A percentile compares a stretch with the other conserved stretches of the same genome.
Evolutionary conservation across 2,888 invertebrate species (phyloP).

Genomic region (Pycnomerus fuliginosus): DNA sequence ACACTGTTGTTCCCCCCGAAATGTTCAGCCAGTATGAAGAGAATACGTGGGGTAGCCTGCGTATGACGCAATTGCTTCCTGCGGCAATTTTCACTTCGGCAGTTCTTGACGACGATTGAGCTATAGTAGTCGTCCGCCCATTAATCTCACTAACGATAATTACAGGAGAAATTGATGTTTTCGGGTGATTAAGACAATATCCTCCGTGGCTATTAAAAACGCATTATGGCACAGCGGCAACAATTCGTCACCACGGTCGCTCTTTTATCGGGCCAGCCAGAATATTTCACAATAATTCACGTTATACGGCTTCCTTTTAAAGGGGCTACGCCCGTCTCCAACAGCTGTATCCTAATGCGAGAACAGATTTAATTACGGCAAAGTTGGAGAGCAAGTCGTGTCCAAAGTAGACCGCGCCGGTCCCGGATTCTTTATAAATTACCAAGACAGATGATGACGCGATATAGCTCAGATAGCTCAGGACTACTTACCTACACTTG

Average conservation of each 20-base stretch:
- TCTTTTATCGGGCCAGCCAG: too few species aligned
- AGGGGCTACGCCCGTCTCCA: constrained; percentile 12
- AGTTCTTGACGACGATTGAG: too few species aligned
- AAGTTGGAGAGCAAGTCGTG: constrained; percentile 10
- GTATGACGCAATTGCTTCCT: constrained; percentile 17
- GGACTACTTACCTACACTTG: too few species aligned
- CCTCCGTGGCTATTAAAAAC: too few species aligned
- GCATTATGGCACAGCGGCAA: too few species aligned
- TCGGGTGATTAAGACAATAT: too few species aligned
- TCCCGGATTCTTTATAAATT: constrained; percentile 21
- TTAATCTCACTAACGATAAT: too few species aligned
- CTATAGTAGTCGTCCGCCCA: too few species aligned
- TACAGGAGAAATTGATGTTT: too few species aligned
- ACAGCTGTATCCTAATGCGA: constrained; percentile 22
- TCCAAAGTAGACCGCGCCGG: constrained; percentile 21
- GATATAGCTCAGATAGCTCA: too few species aligned
- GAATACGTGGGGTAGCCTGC: constrained; percentile 14
- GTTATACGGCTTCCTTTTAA: constrained; percentile 12
- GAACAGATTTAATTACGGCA: constrained; percentile 23
- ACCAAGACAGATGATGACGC: constrained; percentile 7
- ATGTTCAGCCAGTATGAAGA: constrained; percentile 6
- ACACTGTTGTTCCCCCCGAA: constrained; percentile 11
- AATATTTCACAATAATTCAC: constrained; percentile 23
- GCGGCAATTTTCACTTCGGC: too few species aligned
- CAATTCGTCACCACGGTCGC: too few species aligned